Evolutionary conservation across 2,888 invertebrate species (phyloP).

Genomic region (Baronia brevicornis): DNA sequence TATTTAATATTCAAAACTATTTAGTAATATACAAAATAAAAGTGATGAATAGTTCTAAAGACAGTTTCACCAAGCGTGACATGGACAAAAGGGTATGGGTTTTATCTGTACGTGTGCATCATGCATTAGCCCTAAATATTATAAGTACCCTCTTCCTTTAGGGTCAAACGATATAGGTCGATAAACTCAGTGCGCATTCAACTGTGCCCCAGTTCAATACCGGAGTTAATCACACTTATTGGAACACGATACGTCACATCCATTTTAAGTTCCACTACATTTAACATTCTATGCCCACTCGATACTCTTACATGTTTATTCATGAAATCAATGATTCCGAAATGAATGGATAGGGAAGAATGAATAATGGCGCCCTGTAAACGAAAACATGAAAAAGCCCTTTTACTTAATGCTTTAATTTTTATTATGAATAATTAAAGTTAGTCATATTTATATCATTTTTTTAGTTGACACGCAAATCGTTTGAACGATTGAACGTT

Average conservation of each 20-base stretch:
- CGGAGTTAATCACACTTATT: constrained; percentile 16
- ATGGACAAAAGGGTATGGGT: constrained; percentile 45
- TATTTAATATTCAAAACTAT: constrained; percentile 1
- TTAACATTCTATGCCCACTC: constrained; percentile 11
- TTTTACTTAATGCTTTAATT: no score
- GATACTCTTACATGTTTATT: no score
- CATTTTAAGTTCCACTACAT: constrained; percentile 17
- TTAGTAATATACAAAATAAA: constrained; percentile 20
- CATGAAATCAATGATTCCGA: no score
- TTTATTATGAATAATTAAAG: no score
- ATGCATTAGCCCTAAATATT: constrained; percentile 50
- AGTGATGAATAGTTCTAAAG: constrained; percentile 31
- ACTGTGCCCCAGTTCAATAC: constrained; percentile 28
- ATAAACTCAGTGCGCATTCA: constrained; percentile 60
- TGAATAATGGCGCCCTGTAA: no score
- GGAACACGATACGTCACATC: constrained; percentile 12
- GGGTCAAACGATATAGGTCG: constrained; percentile 55
- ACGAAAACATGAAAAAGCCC: no score
- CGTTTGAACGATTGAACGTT: no score
- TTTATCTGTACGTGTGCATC: constrained; percentile 40
- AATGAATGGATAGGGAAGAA: no score
- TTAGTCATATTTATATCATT: no score
- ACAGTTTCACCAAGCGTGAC: constrained; percentile 46
- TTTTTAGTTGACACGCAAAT: no score
- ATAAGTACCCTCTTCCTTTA: constrained; percentile 59